phyloP scores from a whole-genome alignment of 2,888 invertebrate species.

The Teleiodes luculella region DNA sequence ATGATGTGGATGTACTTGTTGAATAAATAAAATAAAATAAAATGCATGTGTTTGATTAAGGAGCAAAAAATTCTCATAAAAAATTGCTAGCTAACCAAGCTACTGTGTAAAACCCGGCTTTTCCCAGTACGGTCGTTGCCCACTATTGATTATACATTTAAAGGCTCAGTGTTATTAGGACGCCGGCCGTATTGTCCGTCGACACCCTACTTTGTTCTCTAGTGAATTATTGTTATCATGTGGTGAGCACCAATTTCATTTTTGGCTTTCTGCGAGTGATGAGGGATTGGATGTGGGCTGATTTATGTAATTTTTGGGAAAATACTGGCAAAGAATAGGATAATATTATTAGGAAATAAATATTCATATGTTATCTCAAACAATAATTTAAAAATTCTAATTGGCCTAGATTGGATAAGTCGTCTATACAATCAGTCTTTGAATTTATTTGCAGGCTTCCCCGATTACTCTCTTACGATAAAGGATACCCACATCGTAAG shows the following conservation, averaged over 20 bases:
- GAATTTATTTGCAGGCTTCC: too few species aligned
- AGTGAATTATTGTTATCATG: conserved; percentile 50
- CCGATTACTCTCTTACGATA: too few species aligned
- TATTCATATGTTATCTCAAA: too few species aligned
- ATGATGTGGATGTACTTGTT: too few species aligned
- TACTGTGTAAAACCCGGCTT: background rate
- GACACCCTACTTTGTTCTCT: conserved; percentile 54
- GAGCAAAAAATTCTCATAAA: too few species aligned
- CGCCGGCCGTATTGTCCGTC: conserved; percentile 47
- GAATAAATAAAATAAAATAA: background rate
- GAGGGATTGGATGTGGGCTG: background rate
- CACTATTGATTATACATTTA: conserved; percentile 46
- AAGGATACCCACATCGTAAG: too few species aligned
- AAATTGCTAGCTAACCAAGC: background rate
- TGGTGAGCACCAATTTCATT: conserved; percentile 37
- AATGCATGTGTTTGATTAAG: background rate
- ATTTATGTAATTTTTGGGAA: too few species aligned
- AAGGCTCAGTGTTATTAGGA: conserved; percentile 46
- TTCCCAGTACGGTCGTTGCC: background rate
- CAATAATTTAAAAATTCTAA: too few species aligned
- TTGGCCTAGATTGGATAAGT: too few species aligned
- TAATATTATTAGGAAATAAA: too few species aligned
- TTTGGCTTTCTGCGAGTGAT: conserved; percentile 26
- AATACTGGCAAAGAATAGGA: too few species aligned
- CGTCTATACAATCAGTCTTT: too few species aligned